Evolutionary conservation across 1,140 invertebrate species (phyloP).

Genomic region (Heliothis virescens): DNA sequence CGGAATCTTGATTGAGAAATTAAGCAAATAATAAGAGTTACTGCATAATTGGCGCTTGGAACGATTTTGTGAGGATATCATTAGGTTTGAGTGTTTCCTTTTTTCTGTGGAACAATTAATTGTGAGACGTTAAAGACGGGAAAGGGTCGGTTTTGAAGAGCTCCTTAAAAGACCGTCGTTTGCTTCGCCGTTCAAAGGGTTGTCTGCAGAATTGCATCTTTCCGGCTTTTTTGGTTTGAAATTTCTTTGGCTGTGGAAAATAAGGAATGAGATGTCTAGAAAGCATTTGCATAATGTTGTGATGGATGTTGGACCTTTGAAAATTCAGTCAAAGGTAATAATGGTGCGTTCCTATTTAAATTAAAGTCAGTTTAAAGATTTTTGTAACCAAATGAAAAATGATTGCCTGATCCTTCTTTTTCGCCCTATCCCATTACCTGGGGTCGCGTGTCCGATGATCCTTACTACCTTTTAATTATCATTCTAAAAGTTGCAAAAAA

Average conservation of each 20-base stretch:
- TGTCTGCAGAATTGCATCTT: slow-evolving; percentile 31
- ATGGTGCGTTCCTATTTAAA: slow-evolving; percentile 26
- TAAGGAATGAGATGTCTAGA: not conserved
- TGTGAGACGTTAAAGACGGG: slow-evolving; percentile 5
- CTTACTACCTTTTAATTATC: too few relatives aligned
- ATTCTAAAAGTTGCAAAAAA: too few relatives aligned
- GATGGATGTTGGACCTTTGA: not conserved
- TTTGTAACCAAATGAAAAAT: too few relatives aligned
- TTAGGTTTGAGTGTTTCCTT: slow-evolving; percentile 32
- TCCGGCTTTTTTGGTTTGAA: slow-evolving; percentile 9
- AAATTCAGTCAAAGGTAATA: not conserved
- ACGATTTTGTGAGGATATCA: slow-evolving; percentile 9
- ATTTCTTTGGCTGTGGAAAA: slow-evolving; percentile 33
- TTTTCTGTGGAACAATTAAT: slow-evolving; percentile 42
- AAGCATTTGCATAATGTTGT: too few relatives aligned
- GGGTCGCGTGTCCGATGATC: too few relatives aligned
- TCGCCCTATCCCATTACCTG: too few relatives aligned
- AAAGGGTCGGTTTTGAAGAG: slow-evolving; percentile 9
- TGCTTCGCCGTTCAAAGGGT: slow-evolving; percentile 19
- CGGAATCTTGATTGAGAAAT: slow-evolving; percentile 36
- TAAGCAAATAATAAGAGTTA: slow-evolving; percentile 25
- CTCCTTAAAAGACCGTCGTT: slow-evolving; percentile 2
- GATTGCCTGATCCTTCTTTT: too few relatives aligned
- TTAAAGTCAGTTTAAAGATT: not conserved
- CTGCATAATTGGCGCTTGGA: not conserved